These are phyloP conservation scores for Hyposmocoma kahamanoa DNA, from an alignment of 1,140 invertebrate species.

Conservation along the genomic window DNA sequence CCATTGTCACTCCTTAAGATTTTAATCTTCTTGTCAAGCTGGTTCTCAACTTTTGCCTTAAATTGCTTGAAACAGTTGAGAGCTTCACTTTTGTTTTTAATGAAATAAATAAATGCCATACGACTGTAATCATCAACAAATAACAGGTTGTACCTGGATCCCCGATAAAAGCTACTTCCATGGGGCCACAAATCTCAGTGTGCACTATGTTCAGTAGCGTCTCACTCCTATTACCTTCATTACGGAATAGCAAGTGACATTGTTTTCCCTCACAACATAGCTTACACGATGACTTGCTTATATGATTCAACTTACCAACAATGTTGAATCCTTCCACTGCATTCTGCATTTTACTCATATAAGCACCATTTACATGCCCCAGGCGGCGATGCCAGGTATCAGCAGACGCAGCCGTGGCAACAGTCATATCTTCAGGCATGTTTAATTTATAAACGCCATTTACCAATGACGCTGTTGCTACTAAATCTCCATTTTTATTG, in stretches of 20 bases:
- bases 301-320: conserved; percentile 6
- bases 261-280: too few relatives aligned
- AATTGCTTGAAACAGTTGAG: conserved; percentile 33
- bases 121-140: conserved; percentile 57
- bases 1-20: conserved; percentile 53
- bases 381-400: conserved; percentile 13
- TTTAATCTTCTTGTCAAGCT: conserved; percentile 32
- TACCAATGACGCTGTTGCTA: conserved; percentile 20
- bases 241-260: too few relatives aligned
- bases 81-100: conserved; percentile 50
- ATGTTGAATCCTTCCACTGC: conserved; percentile 16
- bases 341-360: conserved; percentile 27
- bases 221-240: not conserved
- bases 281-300: conserved; percentile 20
- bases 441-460: conserved; percentile 33
- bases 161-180: conserved; percentile 34
- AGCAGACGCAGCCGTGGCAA: too few relatives aligned
- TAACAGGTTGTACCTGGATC: conserved; percentile 40
- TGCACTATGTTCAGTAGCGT: not conserved
- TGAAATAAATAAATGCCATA: conserved; percentile 40
- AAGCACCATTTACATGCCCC: conserved; percentile 15
- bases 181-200: conserved; percentile 50
- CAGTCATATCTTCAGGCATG: conserved; percentile 7
- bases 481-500: conserved; percentile 14
- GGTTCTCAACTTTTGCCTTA: conserved; percentile 30